phyloP scores from a whole-genome alignment of 2,797 vertebrate genomes.

The Orientallactaga sibirica region DNA sequence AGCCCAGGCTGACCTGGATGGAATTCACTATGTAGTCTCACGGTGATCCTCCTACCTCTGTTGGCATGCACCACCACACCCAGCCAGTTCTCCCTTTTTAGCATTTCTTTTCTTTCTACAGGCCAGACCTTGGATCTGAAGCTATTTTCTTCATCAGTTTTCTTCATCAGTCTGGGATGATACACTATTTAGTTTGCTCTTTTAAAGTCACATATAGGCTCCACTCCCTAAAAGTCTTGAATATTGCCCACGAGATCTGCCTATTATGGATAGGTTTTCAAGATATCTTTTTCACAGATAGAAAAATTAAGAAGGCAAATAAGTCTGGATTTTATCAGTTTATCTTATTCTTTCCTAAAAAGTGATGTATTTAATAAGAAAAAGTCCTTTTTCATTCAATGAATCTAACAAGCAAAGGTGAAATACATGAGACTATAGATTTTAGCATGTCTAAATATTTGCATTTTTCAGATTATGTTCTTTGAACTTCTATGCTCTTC shows the following conservation, averaged over 20 bases:
- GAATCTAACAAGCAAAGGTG: slow-evolving; percentile 4
- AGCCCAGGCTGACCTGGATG: too few species aligned
- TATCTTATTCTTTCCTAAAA: background rate
- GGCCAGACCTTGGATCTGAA: background rate
- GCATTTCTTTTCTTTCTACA: background rate
- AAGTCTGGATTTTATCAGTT: background rate
- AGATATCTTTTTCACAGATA: background rate
- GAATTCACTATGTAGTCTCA: too few species aligned
- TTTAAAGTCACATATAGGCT: background rate
- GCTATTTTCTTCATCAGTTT: background rate
- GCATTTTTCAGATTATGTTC: background rate
- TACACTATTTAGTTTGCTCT: background rate
- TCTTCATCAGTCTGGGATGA: background rate
- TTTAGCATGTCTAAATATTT: background rate
- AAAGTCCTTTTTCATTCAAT: background rate
- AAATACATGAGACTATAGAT: background rate
- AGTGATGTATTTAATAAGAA: slow-evolving; percentile 11
- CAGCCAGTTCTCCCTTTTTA: background rate
- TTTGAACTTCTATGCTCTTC: background rate
- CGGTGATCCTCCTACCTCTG: too few species aligned
- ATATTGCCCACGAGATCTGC: background rate
- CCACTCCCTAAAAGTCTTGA: background rate
- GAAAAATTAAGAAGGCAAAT: slow-evolving; percentile 23
- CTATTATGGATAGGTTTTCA: slow-evolving; percentile 15
- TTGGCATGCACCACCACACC: too few species aligned